A percentile compares a stretch with the other conserved stretches of the same genome.
Evolutionary conservation across 1,140 invertebrate genomes (phyloP).

Genomic region (Drosophila burlai): DNA sequence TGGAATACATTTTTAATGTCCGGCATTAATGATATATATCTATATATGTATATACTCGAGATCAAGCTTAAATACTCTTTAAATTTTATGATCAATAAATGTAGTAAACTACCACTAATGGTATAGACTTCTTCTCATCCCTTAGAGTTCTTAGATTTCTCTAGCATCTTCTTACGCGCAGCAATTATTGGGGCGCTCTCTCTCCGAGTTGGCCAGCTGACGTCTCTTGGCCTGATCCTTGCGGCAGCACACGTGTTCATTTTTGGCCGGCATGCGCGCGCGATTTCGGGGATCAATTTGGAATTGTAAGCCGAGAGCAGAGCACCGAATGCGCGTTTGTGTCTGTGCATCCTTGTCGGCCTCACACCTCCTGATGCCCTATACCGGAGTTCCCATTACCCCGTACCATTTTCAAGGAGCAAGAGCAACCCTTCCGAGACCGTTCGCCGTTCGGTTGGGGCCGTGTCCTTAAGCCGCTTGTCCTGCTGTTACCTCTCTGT

Average conservation of each 20-base stretch:
- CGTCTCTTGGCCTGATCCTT: constrained; percentile 31
- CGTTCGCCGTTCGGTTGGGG: constrained; percentile 38
- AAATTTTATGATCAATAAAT: not conserved
- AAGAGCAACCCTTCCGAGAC: constrained; percentile 68
- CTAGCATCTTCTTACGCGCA: constrained; percentile 23
- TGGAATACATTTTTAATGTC: not conserved
- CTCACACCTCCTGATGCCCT: constrained; percentile 63
- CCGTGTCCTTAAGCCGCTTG: constrained; percentile 74
- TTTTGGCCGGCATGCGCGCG: constrained; percentile 64
- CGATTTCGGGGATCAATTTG: constrained; percentile 67
- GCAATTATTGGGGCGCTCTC: constrained; percentile 32
- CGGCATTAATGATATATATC: not conserved
- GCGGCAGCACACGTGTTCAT: constrained; percentile 65
- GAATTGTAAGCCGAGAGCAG: constrained; percentile 78
- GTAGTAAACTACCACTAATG: too few species aligned
- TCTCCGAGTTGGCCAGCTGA: constrained; percentile 59
- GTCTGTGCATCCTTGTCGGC: constrained; percentile 72
- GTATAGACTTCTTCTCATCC: constrained; percentile 1
- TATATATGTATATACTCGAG: too few species aligned
- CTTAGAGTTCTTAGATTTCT: constrained; percentile 9
- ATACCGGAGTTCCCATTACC: constrained; percentile 10
- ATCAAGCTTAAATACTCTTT: too few species aligned
- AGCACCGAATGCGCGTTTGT: constrained; percentile 45
- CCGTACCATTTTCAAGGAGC: constrained; percentile 9
- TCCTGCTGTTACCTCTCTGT: constrained; percentile 65